Evolutionary conservation across 2,113 vertebrate species (phyloP).

Genomic region (Hemiprocne comata): DNA sequence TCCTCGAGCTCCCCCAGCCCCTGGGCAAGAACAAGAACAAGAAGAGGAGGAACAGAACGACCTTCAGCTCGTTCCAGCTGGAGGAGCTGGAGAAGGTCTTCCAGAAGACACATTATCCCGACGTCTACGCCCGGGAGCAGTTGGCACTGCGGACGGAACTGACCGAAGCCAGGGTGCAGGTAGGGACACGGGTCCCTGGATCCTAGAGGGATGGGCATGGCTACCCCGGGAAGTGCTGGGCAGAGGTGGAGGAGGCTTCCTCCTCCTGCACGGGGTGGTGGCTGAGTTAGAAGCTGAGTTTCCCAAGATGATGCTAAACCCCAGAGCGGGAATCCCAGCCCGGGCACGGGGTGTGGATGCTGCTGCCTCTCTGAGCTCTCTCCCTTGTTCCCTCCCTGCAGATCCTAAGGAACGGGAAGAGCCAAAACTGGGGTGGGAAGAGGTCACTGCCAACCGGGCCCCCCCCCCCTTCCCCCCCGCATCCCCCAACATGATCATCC

Average conservation of each 20-base stretch:
- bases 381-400: too few relatives aligned
- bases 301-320: too few relatives aligned
- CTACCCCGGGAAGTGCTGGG: accelerated
- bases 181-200: not conserved
- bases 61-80: conserved; percentile 93
- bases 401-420: too few relatives aligned
- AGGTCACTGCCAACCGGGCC: too few relatives aligned
- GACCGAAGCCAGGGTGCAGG: conserved; percentile 93
- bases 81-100: conserved; percentile 96
- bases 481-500: too few relatives aligned
- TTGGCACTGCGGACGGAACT: conserved; percentile 90
- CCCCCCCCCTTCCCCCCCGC: too few relatives aligned
- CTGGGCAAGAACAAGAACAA: conserved; percentile 86
- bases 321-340: too few relatives aligned
- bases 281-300: too few relatives aligned
- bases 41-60: conserved; percentile 91
- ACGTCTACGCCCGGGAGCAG: conserved; percentile 91
- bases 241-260: not conserved
- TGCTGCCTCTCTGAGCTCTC: too few relatives aligned
- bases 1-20: conserved; percentile 80
- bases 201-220: accelerated
- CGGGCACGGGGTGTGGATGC: too few relatives aligned
- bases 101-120: conserved; percentile 93
- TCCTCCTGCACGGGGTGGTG: too few relatives aligned
- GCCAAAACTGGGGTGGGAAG: too few relatives aligned